These are phyloP conservation scores for Camelus dromedarius DNA, from an alignment of 2,113 vertebrate species.

Conservation along the genomic window DNA sequence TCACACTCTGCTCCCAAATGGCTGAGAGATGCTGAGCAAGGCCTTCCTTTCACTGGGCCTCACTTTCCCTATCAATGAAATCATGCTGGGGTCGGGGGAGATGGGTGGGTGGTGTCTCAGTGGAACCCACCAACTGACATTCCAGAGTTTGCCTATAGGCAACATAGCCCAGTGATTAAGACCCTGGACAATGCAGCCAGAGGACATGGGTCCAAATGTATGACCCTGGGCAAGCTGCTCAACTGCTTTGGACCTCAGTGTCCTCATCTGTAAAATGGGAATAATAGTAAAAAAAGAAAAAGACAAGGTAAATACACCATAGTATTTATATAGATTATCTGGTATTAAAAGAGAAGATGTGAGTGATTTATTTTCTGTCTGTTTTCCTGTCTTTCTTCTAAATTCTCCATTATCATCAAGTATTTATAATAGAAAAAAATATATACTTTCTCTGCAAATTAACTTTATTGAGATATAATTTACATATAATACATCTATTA, in stretches of 20 bases:
- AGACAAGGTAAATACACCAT: background rate
- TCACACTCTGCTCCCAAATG: background rate
- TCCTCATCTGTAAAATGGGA: background rate
- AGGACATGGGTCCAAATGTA: background rate
- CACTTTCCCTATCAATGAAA: background rate
- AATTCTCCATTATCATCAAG: background rate
- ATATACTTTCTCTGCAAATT: conserved; percentile 17
- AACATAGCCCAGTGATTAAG: background rate
- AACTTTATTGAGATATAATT: conserved; percentile 38
- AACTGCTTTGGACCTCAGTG: background rate
- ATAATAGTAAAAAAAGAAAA: background rate
- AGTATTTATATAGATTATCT: background rate
- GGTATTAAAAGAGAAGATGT: background rate
- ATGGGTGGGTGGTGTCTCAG: background rate
- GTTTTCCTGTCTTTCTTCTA: conserved; percentile 32
- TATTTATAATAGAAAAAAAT: conserved; percentile 36
- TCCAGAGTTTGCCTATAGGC: background rate
- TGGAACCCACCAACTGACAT: background rate
- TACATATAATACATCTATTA: background rate
- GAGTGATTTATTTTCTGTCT: background rate
- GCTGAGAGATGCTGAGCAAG: background rate
- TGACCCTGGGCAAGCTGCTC: background rate
- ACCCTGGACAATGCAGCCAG: background rate
- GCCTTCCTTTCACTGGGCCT: background rate
- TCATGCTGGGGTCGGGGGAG: background rate